Percentiles rank a stretch among this genome's conserved stretches.
phyloP scores from a whole-genome alignment of 2,888 invertebrate species.

The Dryomyza anilis region DNA sequence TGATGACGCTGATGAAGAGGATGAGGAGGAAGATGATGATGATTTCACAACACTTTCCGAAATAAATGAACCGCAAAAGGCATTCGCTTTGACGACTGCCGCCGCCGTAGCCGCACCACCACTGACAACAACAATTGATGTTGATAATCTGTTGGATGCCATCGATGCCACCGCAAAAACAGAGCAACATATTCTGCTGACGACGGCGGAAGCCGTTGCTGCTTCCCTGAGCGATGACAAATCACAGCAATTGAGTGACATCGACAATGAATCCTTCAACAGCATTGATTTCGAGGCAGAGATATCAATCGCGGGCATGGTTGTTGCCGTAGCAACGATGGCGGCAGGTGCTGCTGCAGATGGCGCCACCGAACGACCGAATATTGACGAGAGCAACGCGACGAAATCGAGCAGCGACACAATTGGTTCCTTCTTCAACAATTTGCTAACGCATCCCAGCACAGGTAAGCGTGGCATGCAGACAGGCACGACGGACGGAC shows the following conservation, averaged over 20 bases:
- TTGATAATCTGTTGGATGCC: slow-evolving; percentile 40
- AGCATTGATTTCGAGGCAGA: slow-evolving; percentile 62
- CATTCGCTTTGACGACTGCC: slow-evolving; percentile 36
- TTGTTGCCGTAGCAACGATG: slow-evolving; percentile 38
- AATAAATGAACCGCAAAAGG: slow-evolving; percentile 57
- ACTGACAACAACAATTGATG: slow-evolving; percentile 42
- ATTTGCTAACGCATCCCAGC: slow-evolving; percentile 57
- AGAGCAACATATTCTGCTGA: slow-evolving; percentile 42
- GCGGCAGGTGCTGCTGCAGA: slow-evolving; percentile 33
- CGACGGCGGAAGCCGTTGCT: slow-evolving; percentile 23
- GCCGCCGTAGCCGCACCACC: slow-evolving; percentile 35
- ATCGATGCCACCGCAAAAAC: slow-evolving; percentile 29
- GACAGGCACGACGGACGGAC: not conserved
- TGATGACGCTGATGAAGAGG: slow-evolving; percentile 38
- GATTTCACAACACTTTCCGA: slow-evolving; percentile 58
- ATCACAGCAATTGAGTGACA: slow-evolving; percentile 60
- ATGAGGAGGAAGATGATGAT: slow-evolving; percentile 52
- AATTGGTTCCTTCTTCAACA: slow-evolving; percentile 60
- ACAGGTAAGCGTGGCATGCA: slow-evolving; percentile 50
- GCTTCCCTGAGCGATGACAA: slow-evolving; percentile 52
- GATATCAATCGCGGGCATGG: slow-evolving; percentile 53
- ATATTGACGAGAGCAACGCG: slow-evolving; percentile 14
- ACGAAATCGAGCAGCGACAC: slow-evolving; percentile 33
- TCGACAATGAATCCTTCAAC: slow-evolving; percentile 62
- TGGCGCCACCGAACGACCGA: slow-evolving; percentile 14